Base-by-base conservation (phyloP, 2,797 vertebrate genomes). In the Dendrocincla fuliginosa region DNA sequence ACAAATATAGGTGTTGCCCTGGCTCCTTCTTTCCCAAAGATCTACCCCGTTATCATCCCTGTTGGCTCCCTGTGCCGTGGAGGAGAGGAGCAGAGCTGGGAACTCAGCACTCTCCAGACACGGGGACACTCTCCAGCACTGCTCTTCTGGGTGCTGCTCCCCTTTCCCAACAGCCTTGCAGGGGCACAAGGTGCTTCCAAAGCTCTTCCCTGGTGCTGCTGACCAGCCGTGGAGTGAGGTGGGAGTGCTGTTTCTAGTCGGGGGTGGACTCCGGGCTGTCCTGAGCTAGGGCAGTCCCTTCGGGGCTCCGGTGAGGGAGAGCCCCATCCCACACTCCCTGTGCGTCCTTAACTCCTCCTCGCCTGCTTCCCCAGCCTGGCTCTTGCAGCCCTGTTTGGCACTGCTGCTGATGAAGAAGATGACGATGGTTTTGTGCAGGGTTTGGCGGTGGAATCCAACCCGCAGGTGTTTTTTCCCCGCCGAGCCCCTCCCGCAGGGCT, bases 71-170 rank as follows among this genome's bases (percentile, higher is more conserved):
- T 2, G 18, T 11, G 49, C 15, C 1, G 2, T 7, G 37, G 16
- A 24, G 13, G 35, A 2, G 25, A 25, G 25, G 25, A 59, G n/a
- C 12, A 14, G 80, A 53, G 39, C 42, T 73, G 76, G 52, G 59
- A 30, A 37, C 76, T 59, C 7, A 37, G 17, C 18, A 50, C n/a
- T 61, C 42, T 33, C 56, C 69, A 49, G 52, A 27, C 32, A 22
- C 0, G 0, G 49, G 18, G n/a, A n/a, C n/a, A n/a, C n/a, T n/a
- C n/a, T n/a, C n/a, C 37, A 42, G 53, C 2, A 1, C 22, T 4
- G 27, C 39, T n/a, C 8, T 27, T 41, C 13, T 9, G 10, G 5
- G 13, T 16, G 42, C 16, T 41, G 50, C 25, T 89, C 42, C 42
- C 42, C 4, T 3, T 46, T 67, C 77, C 77, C 11, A 3, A 14